These are phyloP conservation scores for Sardina pilchardus DNA, from an alignment of 2,113 vertebrate genomes.

Conservation along the genomic window DNA sequence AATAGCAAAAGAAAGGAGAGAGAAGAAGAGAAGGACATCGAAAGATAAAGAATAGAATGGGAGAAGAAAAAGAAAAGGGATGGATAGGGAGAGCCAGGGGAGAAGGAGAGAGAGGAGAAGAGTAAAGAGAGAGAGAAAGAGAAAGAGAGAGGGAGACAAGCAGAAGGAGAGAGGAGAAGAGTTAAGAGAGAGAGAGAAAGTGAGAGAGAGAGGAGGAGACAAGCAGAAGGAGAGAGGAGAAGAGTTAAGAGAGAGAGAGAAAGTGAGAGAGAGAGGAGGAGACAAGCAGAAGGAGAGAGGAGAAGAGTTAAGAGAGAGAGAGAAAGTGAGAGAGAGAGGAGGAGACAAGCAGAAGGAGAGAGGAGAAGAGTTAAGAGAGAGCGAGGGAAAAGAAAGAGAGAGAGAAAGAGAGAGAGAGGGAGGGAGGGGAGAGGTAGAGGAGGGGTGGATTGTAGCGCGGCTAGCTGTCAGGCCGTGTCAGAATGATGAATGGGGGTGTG, in stretches of 20 bases:
- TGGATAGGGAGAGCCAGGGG: no score
- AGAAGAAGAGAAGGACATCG: no score
- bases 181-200: not conserved
- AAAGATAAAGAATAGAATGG: no score
- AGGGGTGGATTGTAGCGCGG: conserved; percentile 42
- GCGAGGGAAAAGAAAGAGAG: not conserved
- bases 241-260: not conserved
- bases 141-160: not conserved
- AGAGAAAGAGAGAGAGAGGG: conserved; percentile 38
- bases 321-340: not conserved
- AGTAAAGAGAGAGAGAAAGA: not conserved
- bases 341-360: not conserved
- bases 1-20: not conserved
- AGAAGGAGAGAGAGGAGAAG: no score
- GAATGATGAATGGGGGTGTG: conserved; percentile 65
- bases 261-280: not conserved
- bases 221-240: not conserved
- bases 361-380: conserved; percentile 65
- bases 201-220: not conserved
- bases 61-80: no score
- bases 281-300: no score
- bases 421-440: conserved; percentile 28
- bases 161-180: not conserved
- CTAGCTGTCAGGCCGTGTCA: conserved; percentile 61
- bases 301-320: not conserved